Percentiles rank a stretch among this genome's conserved stretches.
These are phyloP conservation scores for Ailurus styani DNA, from an alignment of 2,113 vertebrate genomes.

Conservation along the genomic window DNA sequence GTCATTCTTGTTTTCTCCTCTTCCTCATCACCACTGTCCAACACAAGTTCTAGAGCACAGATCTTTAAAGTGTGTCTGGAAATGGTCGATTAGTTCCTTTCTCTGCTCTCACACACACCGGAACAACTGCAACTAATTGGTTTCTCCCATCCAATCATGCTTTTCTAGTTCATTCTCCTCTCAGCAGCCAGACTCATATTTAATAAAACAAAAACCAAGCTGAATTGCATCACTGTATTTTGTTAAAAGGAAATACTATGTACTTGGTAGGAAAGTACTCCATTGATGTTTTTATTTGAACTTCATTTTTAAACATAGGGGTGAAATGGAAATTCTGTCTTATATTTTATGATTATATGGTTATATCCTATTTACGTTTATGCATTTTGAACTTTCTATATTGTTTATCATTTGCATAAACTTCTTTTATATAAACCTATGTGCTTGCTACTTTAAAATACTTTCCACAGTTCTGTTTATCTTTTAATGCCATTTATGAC, in stretches of 20 bases:
- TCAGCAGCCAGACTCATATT: background rate
- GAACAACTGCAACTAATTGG: too few species aligned
- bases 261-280: background rate
- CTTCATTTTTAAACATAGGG: background rate
- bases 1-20: background rate
- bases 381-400: background rate
- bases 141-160: too few species aligned
- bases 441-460: background rate
- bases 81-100: background rate
- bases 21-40: background rate
- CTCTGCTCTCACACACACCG: background rate
- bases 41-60: background rate
- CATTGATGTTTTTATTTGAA: background rate
- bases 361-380: background rate
- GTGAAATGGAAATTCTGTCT: background rate
- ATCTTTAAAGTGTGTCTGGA: background rate
- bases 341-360: background rate
- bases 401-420: background rate
- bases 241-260: background rate
- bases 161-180: background rate
- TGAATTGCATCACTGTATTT: background rate
- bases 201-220: background rate
- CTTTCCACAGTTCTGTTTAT: background rate
- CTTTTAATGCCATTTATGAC: background rate
- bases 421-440: background rate